Evolutionary conservation across 2,797 vertebrate species (phyloP), one percentile per base, ranked within the genome.

Genomic region (Trachops cirrhosus): DNA sequence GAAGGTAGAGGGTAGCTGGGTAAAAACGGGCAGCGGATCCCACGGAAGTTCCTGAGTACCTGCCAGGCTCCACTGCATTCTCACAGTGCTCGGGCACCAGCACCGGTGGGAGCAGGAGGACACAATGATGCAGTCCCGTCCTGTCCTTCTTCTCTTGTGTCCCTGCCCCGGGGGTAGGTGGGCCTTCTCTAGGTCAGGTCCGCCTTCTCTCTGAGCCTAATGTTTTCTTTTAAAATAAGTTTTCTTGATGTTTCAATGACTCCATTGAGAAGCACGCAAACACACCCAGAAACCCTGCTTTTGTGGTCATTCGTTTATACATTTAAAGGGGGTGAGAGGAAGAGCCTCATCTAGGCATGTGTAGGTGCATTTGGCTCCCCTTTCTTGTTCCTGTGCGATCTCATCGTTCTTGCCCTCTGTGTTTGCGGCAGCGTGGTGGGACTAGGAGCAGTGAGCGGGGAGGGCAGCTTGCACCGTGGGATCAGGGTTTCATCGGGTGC

Each of bases 121-220:
- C 2, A 3, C 18, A 5, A 2, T 19, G 19, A 3, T 1, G 18
- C 29, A 5, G 10, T 7, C 14, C 6, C 7, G 0, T 3, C 39
- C 67, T 54, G 46, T 50, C 39, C 7, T 46, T 26, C 7, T 22
- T 10, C 39, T 48, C 29, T 34, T 21, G 16, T 2, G 2, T 67
- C 37, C 3, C 16, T 15, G 1, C 34, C 46, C 14, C 41, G 44
- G 1, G 8, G 3, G 39, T 48, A 0, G 34, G 44, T 50, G 0
- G n/a, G 50, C 21, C n/a, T 48, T 46, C 39, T 73, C 37, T 10
- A 22, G 29, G 39, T 44, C 32, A 5, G 16, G 11, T 16, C 22
- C 39, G n/a, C 34, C n/a, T 16, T 79, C 37, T 70, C 41, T 71
- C 50, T 32, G 68, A 57, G 24, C 24, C 39, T 37, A 41, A 18